Conservation (phyloP, 2,797 vertebrate genomes). For the Smutsia gigantea region DNA sequence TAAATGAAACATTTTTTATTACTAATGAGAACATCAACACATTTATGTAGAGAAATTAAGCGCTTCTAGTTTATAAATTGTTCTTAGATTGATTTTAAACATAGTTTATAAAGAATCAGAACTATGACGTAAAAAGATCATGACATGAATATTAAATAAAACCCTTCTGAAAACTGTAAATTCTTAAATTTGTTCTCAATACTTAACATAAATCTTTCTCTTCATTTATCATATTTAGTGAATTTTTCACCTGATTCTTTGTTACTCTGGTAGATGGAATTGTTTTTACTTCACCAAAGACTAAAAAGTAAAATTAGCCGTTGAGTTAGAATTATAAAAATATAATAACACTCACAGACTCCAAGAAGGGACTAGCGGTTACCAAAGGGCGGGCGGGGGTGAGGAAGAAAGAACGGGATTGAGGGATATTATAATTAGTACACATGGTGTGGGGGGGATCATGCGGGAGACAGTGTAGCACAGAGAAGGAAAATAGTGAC, state of each 20-base stretch:
- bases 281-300: slow-evolving; percentile 74
- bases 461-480: too few species aligned
- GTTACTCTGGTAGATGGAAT: slow-evolving; percentile 56
- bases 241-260: slow-evolving; percentile 71
- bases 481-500: too few species aligned
- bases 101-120: not conserved
- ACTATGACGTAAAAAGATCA: not conserved
- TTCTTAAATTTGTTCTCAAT: slow-evolving; percentile 73
- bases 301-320: slow-evolving; percentile 55
- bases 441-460: too few species aligned
- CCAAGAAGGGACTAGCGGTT: too few species aligned
- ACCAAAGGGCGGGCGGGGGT: too few species aligned
- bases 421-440: too few species aligned
- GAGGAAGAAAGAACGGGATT: too few species aligned
- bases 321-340: slow-evolving; percentile 75
- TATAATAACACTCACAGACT: slow-evolving; percentile 9
- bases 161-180: slow-evolving; percentile 57
- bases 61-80: not conserved
- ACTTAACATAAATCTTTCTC: slow-evolving; percentile 62
- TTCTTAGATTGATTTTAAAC: not conserved
- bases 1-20: not conserved
- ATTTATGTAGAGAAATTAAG: not conserved
- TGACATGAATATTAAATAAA: slow-evolving; percentile 42
- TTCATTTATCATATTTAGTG: slow-evolving; percentile 74
- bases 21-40: not conserved